Evolutionary conservation across 2,888 invertebrate species (phyloP), one percentile per base, ranked within the genome.

Genomic region (Eupithecia inturbata): DNA sequence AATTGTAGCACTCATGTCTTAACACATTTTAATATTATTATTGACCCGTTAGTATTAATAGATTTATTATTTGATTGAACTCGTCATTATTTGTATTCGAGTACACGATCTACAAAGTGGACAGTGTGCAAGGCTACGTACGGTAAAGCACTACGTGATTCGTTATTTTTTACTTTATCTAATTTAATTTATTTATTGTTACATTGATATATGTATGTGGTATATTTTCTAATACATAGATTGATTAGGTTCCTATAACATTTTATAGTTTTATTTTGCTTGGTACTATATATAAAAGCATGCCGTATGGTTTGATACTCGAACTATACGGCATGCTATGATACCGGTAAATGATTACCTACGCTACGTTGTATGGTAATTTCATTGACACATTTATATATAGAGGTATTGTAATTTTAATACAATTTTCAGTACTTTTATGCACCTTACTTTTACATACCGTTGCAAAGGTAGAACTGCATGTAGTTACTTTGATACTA

Each of bases 121-220:
- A 82, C 80, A 84, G 82, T 80, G 89, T 90, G 89, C 88, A 85
- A 82, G 82, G 84, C 91, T 91, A 91, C 86, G 75, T 82, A 82
- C 77, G 82, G 83, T 86, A 82, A 87, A 89, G 88, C 86, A 84
- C 89, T 92, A 91, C 89, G 87, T 88, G 87, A 83, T 77, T 74
- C 77, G 53, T 71, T 72, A 80, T 68, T 67, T 33, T 19, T 63
- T 19, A 77, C 79, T 80, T 31, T 74, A 72, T 31, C 49, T 67
- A 45, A 68, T 45, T 76, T 77, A 77, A 78, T 80, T 80, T 75
- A 71, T 78, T 79, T 9, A 80, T 76, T 70, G 77, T 78, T 80
- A 77, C 75, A 79, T 77, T 82, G 79, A 82, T 78, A 78, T 81
- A 77, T 45, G 9, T n/a, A 57, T 31, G 31, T 64, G 28, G 60